Evolutionary conservation across 2,113 vertebrate genomes (phyloP).

Genomic region (Eretmochelys imbricata): DNA sequence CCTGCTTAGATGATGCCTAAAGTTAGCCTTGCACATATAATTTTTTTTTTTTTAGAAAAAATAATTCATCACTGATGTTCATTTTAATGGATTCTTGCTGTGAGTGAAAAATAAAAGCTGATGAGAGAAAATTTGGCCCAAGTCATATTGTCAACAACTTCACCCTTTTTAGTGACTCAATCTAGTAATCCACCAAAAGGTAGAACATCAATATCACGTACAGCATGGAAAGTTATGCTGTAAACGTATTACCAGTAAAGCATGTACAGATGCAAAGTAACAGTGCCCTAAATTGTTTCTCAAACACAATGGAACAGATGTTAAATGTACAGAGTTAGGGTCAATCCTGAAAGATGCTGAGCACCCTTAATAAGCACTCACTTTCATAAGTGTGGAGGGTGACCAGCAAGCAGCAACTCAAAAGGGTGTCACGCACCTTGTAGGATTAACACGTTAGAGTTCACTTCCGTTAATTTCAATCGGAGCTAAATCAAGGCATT

Average conservation of each 20-base stretch:
- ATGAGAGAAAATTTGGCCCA: neutral
- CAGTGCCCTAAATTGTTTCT: neutral
- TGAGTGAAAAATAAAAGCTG: neutral
- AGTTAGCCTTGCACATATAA: no score
- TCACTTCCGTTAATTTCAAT: neutral
- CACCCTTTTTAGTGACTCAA: rapidly evolving
- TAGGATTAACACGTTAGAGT: neutral
- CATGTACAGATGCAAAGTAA: neutral
- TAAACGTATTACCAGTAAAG: neutral
- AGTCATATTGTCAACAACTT: neutral
- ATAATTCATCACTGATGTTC: neutral
- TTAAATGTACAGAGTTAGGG: neutral
- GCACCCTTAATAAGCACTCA: neutral
- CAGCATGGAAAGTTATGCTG: neutral
- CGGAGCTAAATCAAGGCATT: neutral
- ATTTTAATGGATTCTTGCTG: neutral
- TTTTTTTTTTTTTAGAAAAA: no score
- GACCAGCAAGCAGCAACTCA: no score
- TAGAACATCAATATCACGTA: neutral
- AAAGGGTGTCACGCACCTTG: rapidly evolving
- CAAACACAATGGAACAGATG: neutral
- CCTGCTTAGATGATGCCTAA: no score
- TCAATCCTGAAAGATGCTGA: neutral
- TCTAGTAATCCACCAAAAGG: neutral
- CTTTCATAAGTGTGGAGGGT: neutral